These are phyloP conservation scores for Tupaia chinensis DNA, from an alignment of 2,113 vertebrate genomes.

Conservation along the genomic window DNA sequence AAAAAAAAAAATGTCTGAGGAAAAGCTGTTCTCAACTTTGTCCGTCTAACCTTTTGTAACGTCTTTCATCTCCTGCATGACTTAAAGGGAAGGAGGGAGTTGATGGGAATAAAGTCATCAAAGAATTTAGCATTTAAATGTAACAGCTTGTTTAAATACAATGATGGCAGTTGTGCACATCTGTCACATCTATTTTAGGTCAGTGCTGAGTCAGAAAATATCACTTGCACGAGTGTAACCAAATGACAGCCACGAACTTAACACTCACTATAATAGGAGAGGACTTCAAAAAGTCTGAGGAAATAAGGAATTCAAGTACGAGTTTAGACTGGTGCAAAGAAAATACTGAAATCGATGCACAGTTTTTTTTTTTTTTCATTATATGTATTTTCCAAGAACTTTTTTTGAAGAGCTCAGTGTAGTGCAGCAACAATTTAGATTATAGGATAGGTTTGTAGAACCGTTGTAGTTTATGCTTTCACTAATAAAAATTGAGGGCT, in stretches of 20 bases:
- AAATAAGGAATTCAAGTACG: too few relatives aligned
- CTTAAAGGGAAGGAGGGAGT: not conserved
- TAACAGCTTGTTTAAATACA: constrained; percentile 62
- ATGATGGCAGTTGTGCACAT: constrained; percentile 9
- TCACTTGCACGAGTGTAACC: not conserved
- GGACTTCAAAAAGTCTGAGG: too few relatives aligned
- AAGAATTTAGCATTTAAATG: constrained; percentile 23
- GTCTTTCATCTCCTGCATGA: constrained; percentile 2
- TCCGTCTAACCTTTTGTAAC: constrained; percentile 31
- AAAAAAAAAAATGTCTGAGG: not conserved
- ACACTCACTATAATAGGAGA: not conserved
- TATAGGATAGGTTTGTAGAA: not conserved
- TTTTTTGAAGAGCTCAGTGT: too few relatives aligned
- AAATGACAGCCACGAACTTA: not conserved
- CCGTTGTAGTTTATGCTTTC: not conserved
- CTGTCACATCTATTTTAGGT: constrained; percentile 50
- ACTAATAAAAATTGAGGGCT: not conserved
- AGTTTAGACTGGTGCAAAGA: too few relatives aligned
- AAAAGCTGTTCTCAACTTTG: constrained; percentile 63
- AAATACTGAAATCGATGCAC: too few relatives aligned
- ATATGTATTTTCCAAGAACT: too few relatives aligned
- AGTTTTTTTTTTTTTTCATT: too few relatives aligned
- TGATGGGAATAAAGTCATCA: not conserved
- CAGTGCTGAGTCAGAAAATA: not conserved
- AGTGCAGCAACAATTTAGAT: not conserved